A percentile compares a stretch with the other conserved stretches of the same genome.
phyloP scores from a whole-genome alignment of 30 jellyfish, hydroid and myxozoan genomes.

The Rhopilema esculentum region DNA sequence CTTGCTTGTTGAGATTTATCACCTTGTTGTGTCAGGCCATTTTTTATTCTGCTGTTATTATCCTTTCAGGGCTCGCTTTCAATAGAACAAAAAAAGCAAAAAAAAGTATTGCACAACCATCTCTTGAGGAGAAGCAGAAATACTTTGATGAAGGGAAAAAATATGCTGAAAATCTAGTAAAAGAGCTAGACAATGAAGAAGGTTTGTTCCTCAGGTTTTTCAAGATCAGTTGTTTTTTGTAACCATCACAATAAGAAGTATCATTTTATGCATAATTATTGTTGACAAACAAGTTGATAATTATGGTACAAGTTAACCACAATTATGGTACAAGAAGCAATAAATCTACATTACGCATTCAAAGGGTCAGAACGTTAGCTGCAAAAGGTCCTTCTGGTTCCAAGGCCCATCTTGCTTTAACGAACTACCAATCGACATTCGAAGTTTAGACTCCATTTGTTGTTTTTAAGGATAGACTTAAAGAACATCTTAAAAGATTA shows the following conservation, averaged over 20 bases:
- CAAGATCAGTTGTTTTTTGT: background rate
- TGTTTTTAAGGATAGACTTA: constrained; percentile 5
- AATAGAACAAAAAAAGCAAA: constrained; percentile 72
- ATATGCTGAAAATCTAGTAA: constrained; percentile 69
- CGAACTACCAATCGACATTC: constrained; percentile 30
- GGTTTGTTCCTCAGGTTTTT: constrained; percentile 35
- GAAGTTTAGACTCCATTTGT: constrained; percentile 22
- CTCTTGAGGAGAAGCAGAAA: constrained; percentile 64
- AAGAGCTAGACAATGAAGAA: constrained; percentile 61
- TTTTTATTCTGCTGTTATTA: background rate
- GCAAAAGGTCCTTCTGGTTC: constrained; percentile 34
- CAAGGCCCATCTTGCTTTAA: constrained; percentile 48
- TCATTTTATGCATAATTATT: no score
- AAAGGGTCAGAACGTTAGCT: constrained; percentile 50
- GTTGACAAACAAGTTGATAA: no score
- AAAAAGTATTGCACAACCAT: constrained; percentile 11
- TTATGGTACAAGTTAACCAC: constrained; percentile 24
- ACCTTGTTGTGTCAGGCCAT: background rate
- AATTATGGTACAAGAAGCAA: constrained; percentile 31
- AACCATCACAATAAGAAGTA: background rate
- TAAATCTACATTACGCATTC: constrained; percentile 55
- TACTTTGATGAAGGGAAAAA: constrained; percentile 65
- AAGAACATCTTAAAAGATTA: background rate
- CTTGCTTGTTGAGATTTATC: background rate
- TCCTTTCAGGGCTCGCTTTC: constrained; percentile 73